Conservation (phyloP, 1,140 invertebrate species). For the Diorhabda carinulata region DNA sequence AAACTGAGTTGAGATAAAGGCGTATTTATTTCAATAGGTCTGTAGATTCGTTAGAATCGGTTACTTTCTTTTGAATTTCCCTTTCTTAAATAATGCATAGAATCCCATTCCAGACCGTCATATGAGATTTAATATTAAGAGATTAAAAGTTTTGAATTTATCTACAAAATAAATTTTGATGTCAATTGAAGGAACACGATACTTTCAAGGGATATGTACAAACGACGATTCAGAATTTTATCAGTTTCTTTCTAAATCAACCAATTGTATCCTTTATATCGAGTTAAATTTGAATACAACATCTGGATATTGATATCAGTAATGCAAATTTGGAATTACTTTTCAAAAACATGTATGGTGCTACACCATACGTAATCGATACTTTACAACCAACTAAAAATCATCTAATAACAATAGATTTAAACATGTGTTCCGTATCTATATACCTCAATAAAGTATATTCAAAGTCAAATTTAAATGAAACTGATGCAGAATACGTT, state of each 20-base stretch:
- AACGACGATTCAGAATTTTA: background rate
- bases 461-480: constrained; percentile 21
- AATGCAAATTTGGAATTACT: background rate
- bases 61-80: too few species aligned
- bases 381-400: constrained; percentile 11
- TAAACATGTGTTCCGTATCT: constrained; percentile 16
- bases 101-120: too few species aligned
- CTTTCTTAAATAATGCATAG: too few species aligned
- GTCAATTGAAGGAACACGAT: background rate
- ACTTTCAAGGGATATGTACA: background rate
- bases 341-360: constrained; percentile 9
- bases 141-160: too few species aligned
- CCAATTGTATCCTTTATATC: background rate
- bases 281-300: background rate
- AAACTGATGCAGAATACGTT: constrained; percentile 4
- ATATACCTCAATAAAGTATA: constrained; percentile 9
- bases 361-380: constrained; percentile 15
- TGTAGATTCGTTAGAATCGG: too few species aligned
- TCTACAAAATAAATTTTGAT: background rate
- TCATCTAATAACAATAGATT: constrained; percentile 11
- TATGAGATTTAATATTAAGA: too few species aligned
- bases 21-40: too few species aligned
- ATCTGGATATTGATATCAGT: background rate
- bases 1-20: too few species aligned
- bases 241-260: background rate